Evolutionary conservation across 2,888 invertebrate species (phyloP), one percentile per base, ranked within the genome.

Genomic region (Dicranocentrus wangi): DNA sequence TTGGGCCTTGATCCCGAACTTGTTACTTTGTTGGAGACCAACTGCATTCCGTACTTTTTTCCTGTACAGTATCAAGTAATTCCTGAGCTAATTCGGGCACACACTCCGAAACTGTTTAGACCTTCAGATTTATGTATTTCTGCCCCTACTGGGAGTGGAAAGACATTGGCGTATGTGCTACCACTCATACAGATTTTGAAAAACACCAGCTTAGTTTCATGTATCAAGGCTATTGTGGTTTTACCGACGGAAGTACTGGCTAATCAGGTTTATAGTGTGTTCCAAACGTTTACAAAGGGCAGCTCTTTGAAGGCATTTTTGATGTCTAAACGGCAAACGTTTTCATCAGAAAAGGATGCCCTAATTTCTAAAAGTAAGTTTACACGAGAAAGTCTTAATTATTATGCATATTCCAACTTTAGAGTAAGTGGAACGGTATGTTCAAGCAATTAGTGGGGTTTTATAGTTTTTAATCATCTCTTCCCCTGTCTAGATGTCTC

Each of bases 91-190:
- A 88, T 95, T 39, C 89, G 82, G 91, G 93, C 85, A 88, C 90
- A 83, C 90, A 92, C 85, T 90, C 92, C 76, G n/a, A 90, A 87
- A 90, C 91, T 28, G 90, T 93, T 86, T 86, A 92, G 94, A 89
- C 94, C 96, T 0, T 92, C 93, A 85, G 99, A 99, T 89, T 91
- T 98, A 69, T 99, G 99, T 90, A 95, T 99, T 21, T 86, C 86
- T 21, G 86, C 86, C 21, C 86, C 86, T 0, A 86, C 86, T 1
- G 91, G 91, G 51, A 91, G 91, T 87, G 92, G 92, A 15, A 92
- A 92, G 87, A 92, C 92, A 0, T 87, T 92, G 63, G 90, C 91
- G 25, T 92, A 90, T 88, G 90, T 90, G 25, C 84, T 92, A 27
- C 92, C 92, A 7, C 89, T 91, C 19, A 86, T 91, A 47, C 90